A percentile compares a stretch with the other conserved stretches of the same genome.
Evolutionary conservation across 2,113 vertebrate species (phyloP).

Genomic region (Henicopernis longicauda): DNA sequence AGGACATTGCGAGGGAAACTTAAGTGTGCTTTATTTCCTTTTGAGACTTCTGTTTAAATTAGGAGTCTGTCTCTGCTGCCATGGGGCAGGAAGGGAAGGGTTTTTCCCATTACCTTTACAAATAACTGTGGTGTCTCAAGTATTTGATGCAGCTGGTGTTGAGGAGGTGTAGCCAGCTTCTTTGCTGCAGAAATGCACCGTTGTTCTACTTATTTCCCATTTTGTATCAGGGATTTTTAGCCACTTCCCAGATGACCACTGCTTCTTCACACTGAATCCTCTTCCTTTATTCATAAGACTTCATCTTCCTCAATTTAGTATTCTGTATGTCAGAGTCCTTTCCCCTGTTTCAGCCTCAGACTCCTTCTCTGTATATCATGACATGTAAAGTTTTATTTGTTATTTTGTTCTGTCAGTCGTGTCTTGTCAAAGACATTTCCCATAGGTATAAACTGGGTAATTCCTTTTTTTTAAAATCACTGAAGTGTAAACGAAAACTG

Average conservation of each 20-base stretch:
- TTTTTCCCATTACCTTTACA: neutral
- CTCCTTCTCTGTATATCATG: neutral
- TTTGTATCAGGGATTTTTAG: neutral
- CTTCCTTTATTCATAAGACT: neutral
- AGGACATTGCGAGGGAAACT: neutral
- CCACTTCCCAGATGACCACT: neutral
- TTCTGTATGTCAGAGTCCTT: neutral
- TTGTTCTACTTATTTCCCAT: neutral
- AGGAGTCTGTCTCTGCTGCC: neutral
- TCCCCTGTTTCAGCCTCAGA: neutral
- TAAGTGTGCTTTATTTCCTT: neutral
- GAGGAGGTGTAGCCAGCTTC: neutral
- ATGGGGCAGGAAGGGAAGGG: neutral
- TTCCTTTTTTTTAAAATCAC: neutral
- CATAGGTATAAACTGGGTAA: neutral
- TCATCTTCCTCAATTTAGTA: neutral
- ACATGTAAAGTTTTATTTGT: neutral
- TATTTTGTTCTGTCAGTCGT: neutral
- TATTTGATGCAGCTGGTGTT: neutral
- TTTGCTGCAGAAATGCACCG: neutral
- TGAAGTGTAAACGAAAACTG: neutral
- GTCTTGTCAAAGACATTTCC: neutral
- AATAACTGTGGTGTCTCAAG: neutral
- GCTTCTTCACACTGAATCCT: neutral
- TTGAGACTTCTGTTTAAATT: neutral